Evolutionary conservation across 2,888 invertebrate genomes (phyloP).

Genomic region (Brachycybe producta): DNA sequence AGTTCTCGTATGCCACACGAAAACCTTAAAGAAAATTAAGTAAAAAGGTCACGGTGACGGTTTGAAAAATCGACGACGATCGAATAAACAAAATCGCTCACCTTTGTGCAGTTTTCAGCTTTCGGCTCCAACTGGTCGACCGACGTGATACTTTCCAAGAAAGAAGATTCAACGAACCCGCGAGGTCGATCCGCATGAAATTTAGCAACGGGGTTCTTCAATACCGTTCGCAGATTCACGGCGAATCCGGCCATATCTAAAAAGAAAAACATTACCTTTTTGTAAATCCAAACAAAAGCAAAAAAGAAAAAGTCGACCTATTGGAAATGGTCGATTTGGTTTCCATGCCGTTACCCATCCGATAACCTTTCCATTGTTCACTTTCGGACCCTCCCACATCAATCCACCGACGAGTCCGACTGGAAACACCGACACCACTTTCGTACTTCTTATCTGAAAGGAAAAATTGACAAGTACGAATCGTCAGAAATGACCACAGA

Average conservation of each 20-base stretch:
- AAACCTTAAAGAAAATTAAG: conserved; percentile 45
- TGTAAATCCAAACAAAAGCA: background rate
- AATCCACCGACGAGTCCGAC: conserved; percentile 93
- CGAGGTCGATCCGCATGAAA: conserved; percentile 75
- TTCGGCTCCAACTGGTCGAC: conserved; percentile 73
- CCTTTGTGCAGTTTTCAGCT: conserved; percentile 70
- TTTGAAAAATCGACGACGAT: conserved; percentile 1
- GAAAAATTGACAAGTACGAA: background rate
- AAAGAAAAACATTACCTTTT: background rate
- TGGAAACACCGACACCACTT: conserved; percentile 81
- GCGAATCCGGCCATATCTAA: conserved; percentile 94
- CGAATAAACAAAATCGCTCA: conserved; percentile 25
- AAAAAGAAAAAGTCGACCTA: conserved; percentile 35
- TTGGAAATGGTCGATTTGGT: conserved; percentile 69
- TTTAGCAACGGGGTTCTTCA: conserved; percentile 53
- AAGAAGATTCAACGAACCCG: conserved; percentile 79
- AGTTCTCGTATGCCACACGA: conserved; percentile 97
- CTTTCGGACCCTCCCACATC: conserved; percentile 76
- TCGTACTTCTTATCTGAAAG: conserved; percentile 62
- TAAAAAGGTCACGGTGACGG: conserved; percentile 13
- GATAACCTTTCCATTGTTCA: conserved; percentile 50
- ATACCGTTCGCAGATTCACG: conserved; percentile 56
- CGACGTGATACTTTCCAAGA: conserved; percentile 54
- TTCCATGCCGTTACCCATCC: conserved; percentile 63
- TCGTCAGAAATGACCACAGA: conserved; percentile 23